Evolutionary conservation across 2,888 invertebrate species (phyloP), one percentile per base, ranked within the genome.

Genomic region (Chironomus riparius): DNA sequence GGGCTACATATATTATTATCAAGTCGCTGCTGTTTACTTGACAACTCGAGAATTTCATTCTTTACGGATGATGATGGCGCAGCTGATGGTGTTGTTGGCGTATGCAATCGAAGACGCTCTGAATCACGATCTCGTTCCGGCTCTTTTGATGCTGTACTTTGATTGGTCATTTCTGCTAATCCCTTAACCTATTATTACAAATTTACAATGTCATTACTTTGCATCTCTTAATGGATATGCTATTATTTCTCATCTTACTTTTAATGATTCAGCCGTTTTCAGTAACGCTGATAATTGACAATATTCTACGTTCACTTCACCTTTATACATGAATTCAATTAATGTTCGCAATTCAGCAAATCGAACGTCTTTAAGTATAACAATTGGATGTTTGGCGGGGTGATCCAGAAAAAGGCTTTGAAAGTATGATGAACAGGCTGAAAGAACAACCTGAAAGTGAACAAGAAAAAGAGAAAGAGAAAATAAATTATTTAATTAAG

Each of bases 241-340:
- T 38, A 38, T 70, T n/a, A 50, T 4, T 15, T 24, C 10, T 38
- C 38, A 38, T 38, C 74, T 74, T 74, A 88, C 94, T 87, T 95
- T 94, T 79, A 95, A 90, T 85, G 94, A 94, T 86, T 95, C 94
- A 82, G 95, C 95, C 82, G 94, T 95, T 86, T 93, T 94, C 81
- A 95, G 89, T 82, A 95, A 89, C 81, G 94, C 92, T 84, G 93
- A 93, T 83, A 95, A 88, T 87, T 94, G 93, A 87, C 94, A 94
- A 86, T 94, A 94, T 87, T 94, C 93, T 83, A 95, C 94, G 91
- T 94, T 94, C 81, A 95, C 95, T 86, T 95, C 95, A 83, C 95
- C 95, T 86, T 94, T 93, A 89, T 95, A 95, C 95, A 95, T 95
- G 90, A 95, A 95, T 89, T 95, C 94, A 84, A 95, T 92, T 83